A percentile compares a stretch with the other conserved stretches of the same genome.
phyloP scores from a whole-genome alignment of 2,113 vertebrate genomes.

The Lophochroa leadbeateri region DNA sequence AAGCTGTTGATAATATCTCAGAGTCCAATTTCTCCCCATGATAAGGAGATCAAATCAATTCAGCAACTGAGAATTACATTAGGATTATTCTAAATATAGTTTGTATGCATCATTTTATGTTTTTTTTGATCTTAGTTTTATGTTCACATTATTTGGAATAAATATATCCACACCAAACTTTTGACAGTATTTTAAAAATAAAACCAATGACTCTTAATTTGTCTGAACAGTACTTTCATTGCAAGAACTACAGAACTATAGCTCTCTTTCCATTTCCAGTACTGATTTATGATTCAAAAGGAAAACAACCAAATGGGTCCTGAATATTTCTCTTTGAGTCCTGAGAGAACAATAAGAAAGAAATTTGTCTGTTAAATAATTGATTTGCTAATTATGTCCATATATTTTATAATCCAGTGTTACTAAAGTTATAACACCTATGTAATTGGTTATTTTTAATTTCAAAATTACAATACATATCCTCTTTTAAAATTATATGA shows the following conservation, averaged over 20 bases:
- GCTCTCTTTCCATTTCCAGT: background rate
- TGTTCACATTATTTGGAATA: constrained; percentile 41
- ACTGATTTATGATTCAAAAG: constrained; percentile 42
- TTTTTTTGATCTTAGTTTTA: constrained; percentile 32
- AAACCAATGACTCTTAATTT: background rate
- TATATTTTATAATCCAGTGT: background rate
- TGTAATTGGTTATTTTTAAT: background rate
- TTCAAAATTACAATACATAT: background rate
- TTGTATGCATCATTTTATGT: constrained; percentile 56
- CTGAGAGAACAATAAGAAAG: constrained; percentile 26
- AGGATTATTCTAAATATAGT: constrained; percentile 63
- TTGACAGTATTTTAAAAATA: constrained; percentile 52
- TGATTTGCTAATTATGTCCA: background rate
- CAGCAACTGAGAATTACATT: constrained; percentile 67
- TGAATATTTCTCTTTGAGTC: constrained; percentile 21
- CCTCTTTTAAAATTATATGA: background rate
- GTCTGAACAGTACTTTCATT: constrained; percentile 24
- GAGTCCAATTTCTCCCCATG: constrained; percentile 72
- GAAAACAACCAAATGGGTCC: constrained; percentile 7
- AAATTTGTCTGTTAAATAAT: constrained; percentile 23
- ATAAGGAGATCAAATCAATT: constrained; percentile 76
- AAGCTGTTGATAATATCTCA: constrained; percentile 68
- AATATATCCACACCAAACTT: constrained; percentile 14
- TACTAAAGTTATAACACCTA: background rate
- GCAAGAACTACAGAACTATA: constrained; percentile 5